Evolutionary conservation across 2,888 invertebrate species (phyloP), one percentile per base, ranked within the genome.

Genomic region (Pseudococcus jackbeardsleyi): DNA sequence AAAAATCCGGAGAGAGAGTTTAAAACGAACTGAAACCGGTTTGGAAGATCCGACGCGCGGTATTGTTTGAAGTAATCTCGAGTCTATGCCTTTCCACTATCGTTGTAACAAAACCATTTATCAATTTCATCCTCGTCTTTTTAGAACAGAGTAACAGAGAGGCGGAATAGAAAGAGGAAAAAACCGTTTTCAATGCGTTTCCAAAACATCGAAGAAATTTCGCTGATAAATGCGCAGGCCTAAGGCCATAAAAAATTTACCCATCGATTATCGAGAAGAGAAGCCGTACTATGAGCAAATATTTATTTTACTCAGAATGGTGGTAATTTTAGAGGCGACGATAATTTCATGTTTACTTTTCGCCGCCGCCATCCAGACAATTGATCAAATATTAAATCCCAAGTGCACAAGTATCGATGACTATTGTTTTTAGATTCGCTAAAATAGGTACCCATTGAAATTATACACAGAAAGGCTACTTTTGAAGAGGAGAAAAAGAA

Each of bases 21-120:
- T 19, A 68, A 86, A 86, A 86, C 72, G 86, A 86, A 86, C 86
- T 46, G 46, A 39, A 86, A 86, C 86, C 86, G 86, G 86, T 86
- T 86, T 86, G 8, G 42, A 26, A 86, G 64, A 48, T 46, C 86
- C 39, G 68, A 46, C 68, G 68, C n/a, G 86, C 86, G 86, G 86
- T 86, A 85, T 86, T 72, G 72, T 86, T 86, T 86, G 86, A 86
- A 86, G 86, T 86, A 72, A 86, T 72, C 86, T 72, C 64, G 19
- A 86, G 86, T 86, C 86, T 72, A 19, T 82, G 46, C 46, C 86
- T 64, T 86, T 86, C 86, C 86, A 68, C 68, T 68, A 86, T 72
- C 19, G 86, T 86, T 42, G 46, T 48, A 86, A 86, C 72, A 72
- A 68, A 86, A 86, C 64, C 86, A 86, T 86, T 86, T 72, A 86